Evolutionary conservation across 2,113 vertebrate genomes (phyloP).

Genomic region (Saimiri boliviensis): DNA sequence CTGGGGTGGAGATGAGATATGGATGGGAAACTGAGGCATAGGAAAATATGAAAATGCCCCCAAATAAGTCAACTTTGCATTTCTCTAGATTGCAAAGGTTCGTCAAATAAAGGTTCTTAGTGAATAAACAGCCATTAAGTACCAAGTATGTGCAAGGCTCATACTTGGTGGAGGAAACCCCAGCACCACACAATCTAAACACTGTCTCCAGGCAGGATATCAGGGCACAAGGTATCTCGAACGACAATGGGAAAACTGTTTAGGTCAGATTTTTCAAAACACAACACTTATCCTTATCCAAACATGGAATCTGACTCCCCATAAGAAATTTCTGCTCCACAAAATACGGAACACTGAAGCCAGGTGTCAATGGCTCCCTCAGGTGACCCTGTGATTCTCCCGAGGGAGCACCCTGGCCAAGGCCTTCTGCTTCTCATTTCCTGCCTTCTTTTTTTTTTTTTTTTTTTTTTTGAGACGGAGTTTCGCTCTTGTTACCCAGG

Average conservation of each 20-base stretch:
- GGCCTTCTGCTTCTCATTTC: neutral
- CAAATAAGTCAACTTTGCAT: neutral
- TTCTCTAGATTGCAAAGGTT: neutral
- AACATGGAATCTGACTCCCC: neutral
- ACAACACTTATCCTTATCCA: neutral
- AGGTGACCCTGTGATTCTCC: fast-evolving
- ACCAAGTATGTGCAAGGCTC: neutral
- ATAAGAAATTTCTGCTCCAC: neutral
- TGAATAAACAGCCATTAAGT: neutral
- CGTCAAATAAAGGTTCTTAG: neutral
- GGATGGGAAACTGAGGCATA: constrained; percentile 15
- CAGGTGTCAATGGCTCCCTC: neutral
- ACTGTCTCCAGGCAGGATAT: neutral
- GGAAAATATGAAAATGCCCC: neutral
- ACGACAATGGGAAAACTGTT: neutral
- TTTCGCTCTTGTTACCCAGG: no score
- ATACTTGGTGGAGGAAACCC: no score
- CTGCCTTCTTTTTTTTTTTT: no score
- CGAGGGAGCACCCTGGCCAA: no score
- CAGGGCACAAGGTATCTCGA: neutral
- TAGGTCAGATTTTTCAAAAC: neutral
- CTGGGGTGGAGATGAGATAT: neutral
- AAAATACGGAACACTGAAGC: neutral
- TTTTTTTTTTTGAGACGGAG: no score
- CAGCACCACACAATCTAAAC: neutral